phyloP scores from a whole-genome alignment of 2,113 vertebrate genomes.

The Erythrolamprus reginae region DNA sequence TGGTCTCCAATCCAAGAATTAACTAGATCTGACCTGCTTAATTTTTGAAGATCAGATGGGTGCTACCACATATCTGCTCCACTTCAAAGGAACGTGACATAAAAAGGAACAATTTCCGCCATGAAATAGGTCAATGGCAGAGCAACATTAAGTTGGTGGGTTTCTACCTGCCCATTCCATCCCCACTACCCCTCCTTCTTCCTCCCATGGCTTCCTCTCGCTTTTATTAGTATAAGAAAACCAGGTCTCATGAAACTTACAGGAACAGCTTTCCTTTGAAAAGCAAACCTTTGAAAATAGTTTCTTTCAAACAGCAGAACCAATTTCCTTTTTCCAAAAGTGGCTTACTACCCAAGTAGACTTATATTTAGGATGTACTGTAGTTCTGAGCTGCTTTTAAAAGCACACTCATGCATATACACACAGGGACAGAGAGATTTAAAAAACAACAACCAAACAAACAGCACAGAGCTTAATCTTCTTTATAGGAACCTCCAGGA shows the following conservation, averaged over 20 bases:
- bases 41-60: neutral
- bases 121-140: neutral
- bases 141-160: neutral
- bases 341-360: neutral
- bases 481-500: slow-evolving; percentile 22
- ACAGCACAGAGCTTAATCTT: slow-evolving; percentile 21
- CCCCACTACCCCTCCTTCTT: neutral
- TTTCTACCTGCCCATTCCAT: neutral
- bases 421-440: neutral
- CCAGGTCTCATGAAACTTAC: neutral
- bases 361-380: neutral
- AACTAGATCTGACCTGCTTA: neutral
- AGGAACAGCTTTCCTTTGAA: neutral
- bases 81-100: neutral
- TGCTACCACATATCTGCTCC: neutral
- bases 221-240: neutral
- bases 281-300: neutral
- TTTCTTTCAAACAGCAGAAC: neutral
- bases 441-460: neutral
- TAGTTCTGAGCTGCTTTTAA: neutral
- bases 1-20: neutral
- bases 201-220: neutral
- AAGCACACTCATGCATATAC: neutral
- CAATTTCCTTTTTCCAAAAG: neutral
- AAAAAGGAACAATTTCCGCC: neutral